phyloP scores from a whole-genome alignment of 2,797 vertebrate genomes.

The Apogon hyalosoma region DNA sequence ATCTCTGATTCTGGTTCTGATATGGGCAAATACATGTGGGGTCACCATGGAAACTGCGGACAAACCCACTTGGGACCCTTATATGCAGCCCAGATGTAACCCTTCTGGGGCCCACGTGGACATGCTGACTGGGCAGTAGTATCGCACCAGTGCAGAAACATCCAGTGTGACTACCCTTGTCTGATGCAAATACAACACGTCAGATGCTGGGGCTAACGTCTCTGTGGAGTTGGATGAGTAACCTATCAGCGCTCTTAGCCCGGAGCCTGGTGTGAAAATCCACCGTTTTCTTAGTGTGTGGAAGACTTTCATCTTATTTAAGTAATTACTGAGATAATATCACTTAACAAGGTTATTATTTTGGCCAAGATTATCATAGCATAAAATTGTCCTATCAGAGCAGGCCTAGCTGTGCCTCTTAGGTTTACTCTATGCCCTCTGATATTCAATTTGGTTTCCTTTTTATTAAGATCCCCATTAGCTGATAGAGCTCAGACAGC shows the following conservation, averaged over 20 bases:
- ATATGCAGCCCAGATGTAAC: no score
- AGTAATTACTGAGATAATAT: conserved; percentile 62
- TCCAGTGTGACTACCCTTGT: no score
- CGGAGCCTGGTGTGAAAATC: conserved; percentile 8
- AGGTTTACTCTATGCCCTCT: conserved; percentile 52
- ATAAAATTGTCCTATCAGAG: conserved; percentile 54
- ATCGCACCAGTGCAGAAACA: no score
- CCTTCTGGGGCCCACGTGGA: no score
- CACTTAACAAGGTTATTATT: conserved; percentile 61
- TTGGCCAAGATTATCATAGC: conserved; percentile 48
- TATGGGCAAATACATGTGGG: no score
- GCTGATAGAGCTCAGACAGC: conserved; percentile 64
- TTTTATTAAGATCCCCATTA: conserved; percentile 77
- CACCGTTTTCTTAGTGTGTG: conserved; percentile 27
- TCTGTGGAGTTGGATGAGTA: not conserved
- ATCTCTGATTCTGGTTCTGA: no score
- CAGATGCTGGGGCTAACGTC: not conserved
- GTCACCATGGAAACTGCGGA: no score
- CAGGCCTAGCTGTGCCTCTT: conserved; percentile 51
- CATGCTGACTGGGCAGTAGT: no score
- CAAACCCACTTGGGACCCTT: no score
- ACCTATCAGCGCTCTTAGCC: not conserved
- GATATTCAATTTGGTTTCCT: conserved; percentile 75
- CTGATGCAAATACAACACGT: no score
- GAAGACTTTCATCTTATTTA: conserved; percentile 51